Conservation (phyloP, 2,113 vertebrate species). For the Corapipo altera region DNA sequence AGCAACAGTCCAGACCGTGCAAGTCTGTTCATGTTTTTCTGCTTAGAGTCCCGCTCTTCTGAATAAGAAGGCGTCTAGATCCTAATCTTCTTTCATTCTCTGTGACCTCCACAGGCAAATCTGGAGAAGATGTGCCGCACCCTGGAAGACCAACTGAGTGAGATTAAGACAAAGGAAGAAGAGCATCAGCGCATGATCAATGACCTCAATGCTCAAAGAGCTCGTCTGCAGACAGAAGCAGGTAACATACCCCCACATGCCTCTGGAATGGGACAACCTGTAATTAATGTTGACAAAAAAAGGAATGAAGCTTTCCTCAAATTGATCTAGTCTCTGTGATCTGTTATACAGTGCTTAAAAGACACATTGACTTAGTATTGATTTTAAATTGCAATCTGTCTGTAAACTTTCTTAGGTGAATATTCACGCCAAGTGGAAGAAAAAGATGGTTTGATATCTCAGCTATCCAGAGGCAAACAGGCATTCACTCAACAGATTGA, state of each 20-base stretch:
- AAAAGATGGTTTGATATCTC: constrained; percentile 83
- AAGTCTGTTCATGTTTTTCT: background rate
- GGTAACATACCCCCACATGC: background rate
- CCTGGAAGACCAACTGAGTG: constrained; percentile 83
- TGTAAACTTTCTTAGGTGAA: constrained; percentile 16
- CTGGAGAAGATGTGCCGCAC: constrained; percentile 81
- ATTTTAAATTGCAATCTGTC: background rate
- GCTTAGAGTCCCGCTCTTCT: rapidly evolving
- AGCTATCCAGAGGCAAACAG: constrained; percentile 81
- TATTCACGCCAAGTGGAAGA: constrained; percentile 78
- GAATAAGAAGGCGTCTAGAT: background rate
- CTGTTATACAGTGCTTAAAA: background rate
- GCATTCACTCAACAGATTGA: constrained; percentile 82
- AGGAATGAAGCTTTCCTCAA: background rate
- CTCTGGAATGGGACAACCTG: background rate
- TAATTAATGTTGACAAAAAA: background rate
- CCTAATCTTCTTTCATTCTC: background rate
- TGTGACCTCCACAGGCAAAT: constrained; percentile 69
- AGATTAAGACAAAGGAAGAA: constrained; percentile 80
- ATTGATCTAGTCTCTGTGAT: background rate
- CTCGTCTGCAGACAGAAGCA: constrained; percentile 71
- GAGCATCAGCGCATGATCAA: constrained; percentile 80
- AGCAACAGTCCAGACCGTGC: background rate
- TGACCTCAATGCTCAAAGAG: constrained; percentile 75
- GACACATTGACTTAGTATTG: background rate